Percentiles rank a stretch among this genome's conserved stretches.
These are phyloP conservation scores for Nomia melanderi DNA, from an alignment of 1,140 invertebrate genomes.

Conservation along the genomic window DNA sequence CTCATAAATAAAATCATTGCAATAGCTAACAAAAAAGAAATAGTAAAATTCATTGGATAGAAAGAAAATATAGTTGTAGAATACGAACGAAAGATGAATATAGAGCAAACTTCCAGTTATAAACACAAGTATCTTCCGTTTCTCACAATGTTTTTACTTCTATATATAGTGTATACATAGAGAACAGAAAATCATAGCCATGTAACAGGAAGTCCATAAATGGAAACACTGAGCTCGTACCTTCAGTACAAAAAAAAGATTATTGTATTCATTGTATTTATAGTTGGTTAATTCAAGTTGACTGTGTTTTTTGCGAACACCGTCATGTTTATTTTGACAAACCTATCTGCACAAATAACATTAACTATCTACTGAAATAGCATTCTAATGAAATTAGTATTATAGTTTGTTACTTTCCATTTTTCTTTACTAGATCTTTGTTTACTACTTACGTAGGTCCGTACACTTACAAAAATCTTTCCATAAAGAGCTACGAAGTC, in stretches of 20 bases:
- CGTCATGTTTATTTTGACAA: no score
- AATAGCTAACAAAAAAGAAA: slow-evolving; percentile 31
- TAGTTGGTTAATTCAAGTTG: slow-evolving; percentile 2
- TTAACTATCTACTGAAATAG: background rate
- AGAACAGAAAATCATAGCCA: background rate
- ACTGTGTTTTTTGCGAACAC: no score
- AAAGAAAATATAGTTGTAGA: slow-evolving; percentile 33
- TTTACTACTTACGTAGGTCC: slow-evolving; percentile 2
- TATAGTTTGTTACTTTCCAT: background rate
- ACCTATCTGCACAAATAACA: slow-evolving; percentile 22
- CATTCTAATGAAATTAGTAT: background rate
- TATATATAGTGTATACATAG: slow-evolving; percentile 7
- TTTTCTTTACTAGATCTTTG: slow-evolving; percentile 5
- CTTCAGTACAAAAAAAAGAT: slow-evolving; percentile 28
- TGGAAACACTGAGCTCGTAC: slow-evolving; percentile 16
- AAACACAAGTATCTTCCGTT: slow-evolving; percentile 13
- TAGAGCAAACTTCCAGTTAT: slow-evolving; percentile 30
- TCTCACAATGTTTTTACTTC: slow-evolving; percentile 23
- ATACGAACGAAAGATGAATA: slow-evolving; percentile 16
- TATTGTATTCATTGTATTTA: slow-evolving; percentile 25
- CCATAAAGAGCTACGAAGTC: background rate
- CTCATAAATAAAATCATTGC: slow-evolving; percentile 16
- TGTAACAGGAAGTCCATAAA: background rate
- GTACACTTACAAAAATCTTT: background rate
- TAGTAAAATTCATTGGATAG: slow-evolving; percentile 25